Conservation (phyloP, 2,113 vertebrate species). For the Hippocampus guttulatus region DNA sequence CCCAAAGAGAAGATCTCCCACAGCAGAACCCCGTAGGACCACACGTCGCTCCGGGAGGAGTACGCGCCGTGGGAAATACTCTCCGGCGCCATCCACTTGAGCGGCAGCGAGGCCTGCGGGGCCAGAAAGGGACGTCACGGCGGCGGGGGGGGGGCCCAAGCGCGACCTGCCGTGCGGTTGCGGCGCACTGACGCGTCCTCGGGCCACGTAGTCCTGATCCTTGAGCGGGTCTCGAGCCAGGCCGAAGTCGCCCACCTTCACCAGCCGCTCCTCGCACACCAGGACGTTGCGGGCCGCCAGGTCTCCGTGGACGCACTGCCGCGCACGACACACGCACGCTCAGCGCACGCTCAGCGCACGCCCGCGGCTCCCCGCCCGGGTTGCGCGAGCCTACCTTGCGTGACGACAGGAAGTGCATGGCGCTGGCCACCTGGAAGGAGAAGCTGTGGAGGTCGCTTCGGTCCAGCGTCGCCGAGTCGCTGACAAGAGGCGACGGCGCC, state of each 20-base stretch:
- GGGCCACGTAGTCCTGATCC: slow-evolving; percentile 83
- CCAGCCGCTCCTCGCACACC: slow-evolving; percentile 55
- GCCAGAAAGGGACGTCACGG: background rate
- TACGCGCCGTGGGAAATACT: slow-evolving; percentile 85
- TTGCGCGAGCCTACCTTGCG: slow-evolving; percentile 75
- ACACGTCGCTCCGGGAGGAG: slow-evolving; percentile 84
- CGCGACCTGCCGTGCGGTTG: background rate
- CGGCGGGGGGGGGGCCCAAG: background rate
- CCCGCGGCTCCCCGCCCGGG: background rate
- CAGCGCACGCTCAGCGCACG: background rate
- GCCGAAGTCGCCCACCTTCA: slow-evolving; percentile 79
- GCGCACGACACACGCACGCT: background rate
- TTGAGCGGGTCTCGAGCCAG: slow-evolving; percentile 81
- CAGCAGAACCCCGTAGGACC: slow-evolving; percentile 86
- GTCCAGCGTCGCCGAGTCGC: slow-evolving; percentile 76
- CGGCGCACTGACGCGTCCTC: slow-evolving; percentile 77
- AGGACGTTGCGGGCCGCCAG: slow-evolving; percentile 62
- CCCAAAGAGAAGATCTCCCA: slow-evolving; percentile 93
- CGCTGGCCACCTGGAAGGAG: slow-evolving; percentile 88
- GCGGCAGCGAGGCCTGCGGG: slow-evolving; percentile 49
- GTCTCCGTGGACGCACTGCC: slow-evolving; percentile 85
- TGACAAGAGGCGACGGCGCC: slow-evolving; percentile 67
- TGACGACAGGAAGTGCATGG: slow-evolving; percentile 90
- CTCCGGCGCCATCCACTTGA: slow-evolving; percentile 67
- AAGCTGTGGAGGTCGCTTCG: slow-evolving; percentile 82